Evolutionary conservation across 2,113 vertebrate genomes (phyloP).

Genomic region (Xiphophorus couchianus): DNA sequence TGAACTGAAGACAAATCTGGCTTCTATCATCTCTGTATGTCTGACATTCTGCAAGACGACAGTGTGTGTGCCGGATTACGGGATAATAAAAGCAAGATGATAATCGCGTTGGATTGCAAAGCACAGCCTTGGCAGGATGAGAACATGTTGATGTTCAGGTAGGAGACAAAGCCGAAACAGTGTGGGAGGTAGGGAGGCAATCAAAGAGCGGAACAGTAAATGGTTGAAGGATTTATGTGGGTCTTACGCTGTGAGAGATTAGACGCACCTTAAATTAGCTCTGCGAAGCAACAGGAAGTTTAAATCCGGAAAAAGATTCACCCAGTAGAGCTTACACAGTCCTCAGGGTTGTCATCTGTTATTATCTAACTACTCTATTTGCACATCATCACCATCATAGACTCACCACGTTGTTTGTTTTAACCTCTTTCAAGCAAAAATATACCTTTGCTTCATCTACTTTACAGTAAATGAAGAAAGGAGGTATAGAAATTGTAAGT

Average conservation of each 20-base stretch:
- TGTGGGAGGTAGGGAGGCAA: not conserved
- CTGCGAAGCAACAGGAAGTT: not conserved
- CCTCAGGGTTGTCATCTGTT: slow-evolving; percentile 2
- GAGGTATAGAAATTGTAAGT: not conserved
- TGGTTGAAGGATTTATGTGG: slow-evolving; percentile 12
- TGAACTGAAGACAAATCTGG: not conserved
- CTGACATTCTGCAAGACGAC: not conserved
- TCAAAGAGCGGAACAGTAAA: slow-evolving; percentile 1
- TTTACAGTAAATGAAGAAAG: not conserved
- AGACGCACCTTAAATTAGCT: not conserved
- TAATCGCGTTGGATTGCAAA: not conserved
- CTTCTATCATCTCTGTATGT: not conserved
- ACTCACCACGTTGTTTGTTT: not conserved
- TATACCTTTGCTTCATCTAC: not conserved
- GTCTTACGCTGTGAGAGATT: not conserved
- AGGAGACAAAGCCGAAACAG: slow-evolving; percentile 15
- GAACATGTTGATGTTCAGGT: not conserved
- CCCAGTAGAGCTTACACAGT: not conserved
- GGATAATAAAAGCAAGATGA: slow-evolving; percentile 3
- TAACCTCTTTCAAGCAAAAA: not conserved
- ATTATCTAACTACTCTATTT: not conserved
- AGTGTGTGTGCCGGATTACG: slow-evolving; percentile 3
- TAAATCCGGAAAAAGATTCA: not conserved
- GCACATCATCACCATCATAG: not conserved
- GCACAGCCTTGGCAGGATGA: not conserved